A percentile compares a stretch with the other conserved stretches of the same genome.
phyloP scores from a whole-genome alignment of 92 coral and sea anemone species.

The Epizoanthus stellaris region DNA sequence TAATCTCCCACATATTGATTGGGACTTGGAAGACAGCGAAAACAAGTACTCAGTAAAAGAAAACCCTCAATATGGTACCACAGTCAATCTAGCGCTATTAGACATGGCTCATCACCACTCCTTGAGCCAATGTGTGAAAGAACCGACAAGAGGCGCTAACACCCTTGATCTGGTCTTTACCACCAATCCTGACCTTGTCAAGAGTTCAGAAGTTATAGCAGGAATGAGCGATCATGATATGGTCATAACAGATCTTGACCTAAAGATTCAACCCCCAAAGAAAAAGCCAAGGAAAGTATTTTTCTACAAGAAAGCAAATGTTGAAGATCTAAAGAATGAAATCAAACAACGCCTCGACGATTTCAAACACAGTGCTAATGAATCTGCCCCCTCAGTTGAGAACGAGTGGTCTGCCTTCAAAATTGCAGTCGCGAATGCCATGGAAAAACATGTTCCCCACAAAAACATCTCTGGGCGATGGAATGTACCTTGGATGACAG shows the following conservation, averaged over 20 bases:
- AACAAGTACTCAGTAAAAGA: conserved; percentile 39
- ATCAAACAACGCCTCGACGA: background rate
- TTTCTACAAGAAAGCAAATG: conserved; percentile 32
- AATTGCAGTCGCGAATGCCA: conserved; percentile 8
- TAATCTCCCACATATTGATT: conserved; percentile 46
- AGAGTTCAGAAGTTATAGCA: conserved; percentile 1
- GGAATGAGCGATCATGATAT: conserved; percentile 52
- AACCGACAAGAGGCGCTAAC: conserved; percentile 28
- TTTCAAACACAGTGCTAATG: conserved; percentile 4
- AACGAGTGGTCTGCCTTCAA: conserved; percentile 34
- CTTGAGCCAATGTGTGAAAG: conserved; percentile 44
- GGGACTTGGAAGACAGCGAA: conserved; percentile 45
- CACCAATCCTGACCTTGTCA: conserved; percentile 17
- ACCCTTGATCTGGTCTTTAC: conserved; percentile 35
- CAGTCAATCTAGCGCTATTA: conserved; percentile 43
- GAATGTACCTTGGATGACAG: conserved; percentile 13
- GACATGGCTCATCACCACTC: conserved; percentile 45
- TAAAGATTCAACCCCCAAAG: conserved; percentile 36
- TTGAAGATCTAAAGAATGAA: conserved; percentile 33
- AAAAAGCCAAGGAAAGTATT: background rate
- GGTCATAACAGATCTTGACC: background rate
- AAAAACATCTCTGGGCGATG: conserved; percentile 25
- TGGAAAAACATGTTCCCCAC: conserved; percentile 34
- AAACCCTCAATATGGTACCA: conserved; percentile 48
- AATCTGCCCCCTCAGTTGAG: conserved; percentile 14